Base-by-base conservation (phyloP, 2,888 invertebrate species). In the Pammene fasciana region DNA sequence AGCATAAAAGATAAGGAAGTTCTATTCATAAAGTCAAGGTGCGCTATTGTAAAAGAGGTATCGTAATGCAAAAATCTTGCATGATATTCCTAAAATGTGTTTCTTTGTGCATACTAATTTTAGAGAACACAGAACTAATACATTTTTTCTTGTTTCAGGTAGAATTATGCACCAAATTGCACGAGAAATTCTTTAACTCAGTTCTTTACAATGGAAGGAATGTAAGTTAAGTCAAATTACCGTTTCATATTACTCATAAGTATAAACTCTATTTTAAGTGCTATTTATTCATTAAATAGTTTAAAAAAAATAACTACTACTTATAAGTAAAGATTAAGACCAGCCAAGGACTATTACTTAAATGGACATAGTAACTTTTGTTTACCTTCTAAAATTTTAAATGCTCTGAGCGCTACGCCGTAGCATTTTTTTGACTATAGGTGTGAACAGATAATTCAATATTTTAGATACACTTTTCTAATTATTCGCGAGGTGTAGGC, bases 141-240 rank as follows among this genome's bases (percentile, higher is more conserved):
- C 92, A 88, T 90, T 87, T 89, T 83, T 88, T 92, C 79, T 92
- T 92, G 92, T 92, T 92, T 78, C 92, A 92, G 92, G 92, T 92
- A 92, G 92, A 92, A 92, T 92, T 92, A 92, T 92, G 90, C 91
- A 90, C 90, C 90, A 87, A 92, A 86, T 88, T 87, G 86, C 88
- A 85, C 86, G 78, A 90, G 91, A 89, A 87, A 84, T 88, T 88
- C 76, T 87, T 87, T 87, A 84, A 87, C 76, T 85, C 79, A 75
- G 82, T 85, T 82, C 79, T 76, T 76, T 78, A 75, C 78, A 80
- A 82, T 83, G 84, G 86, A 84, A 79, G 86, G 85, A 86, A 89
- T 79, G 91, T 92, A 90, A 92, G 91, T 91, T 87, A 79, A 80
- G 38, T 55, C 45, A 57, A 60, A 43, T 55, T 48, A 54, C 34